Evolutionary conservation across 2,888 invertebrate genomes (phyloP).

Genomic region (Heterodera filipjevi): DNA sequence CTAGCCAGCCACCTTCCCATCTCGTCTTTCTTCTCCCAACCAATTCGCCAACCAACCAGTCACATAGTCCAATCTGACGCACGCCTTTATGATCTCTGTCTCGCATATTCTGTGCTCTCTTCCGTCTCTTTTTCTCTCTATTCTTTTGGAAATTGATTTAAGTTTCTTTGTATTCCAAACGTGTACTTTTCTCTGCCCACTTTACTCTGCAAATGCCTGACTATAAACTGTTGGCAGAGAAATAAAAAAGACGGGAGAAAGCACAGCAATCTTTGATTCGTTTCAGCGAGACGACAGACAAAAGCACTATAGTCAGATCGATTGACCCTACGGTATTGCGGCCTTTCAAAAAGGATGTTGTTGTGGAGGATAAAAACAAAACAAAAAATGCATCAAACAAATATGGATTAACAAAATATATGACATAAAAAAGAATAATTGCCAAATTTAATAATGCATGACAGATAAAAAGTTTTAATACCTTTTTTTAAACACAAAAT

Average conservation of each 20-base stretch:
- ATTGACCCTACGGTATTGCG: constrained; percentile 19
- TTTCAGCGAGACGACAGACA: neutral
- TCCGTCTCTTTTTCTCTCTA: neutral
- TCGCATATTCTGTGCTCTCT: neutral
- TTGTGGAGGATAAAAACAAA: neutral
- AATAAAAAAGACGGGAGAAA: constrained; percentile 15
- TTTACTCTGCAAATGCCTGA: neutral
- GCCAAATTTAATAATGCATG: neutral
- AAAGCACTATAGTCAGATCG: neutral
- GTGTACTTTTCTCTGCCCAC: neutral
- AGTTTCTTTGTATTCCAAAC: neutral
- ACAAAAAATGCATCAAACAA: neutral
- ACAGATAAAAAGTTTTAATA: too few relatives aligned
- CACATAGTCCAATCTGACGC: neutral
- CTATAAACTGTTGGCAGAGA: neutral
- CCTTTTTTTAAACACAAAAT: too few relatives aligned
- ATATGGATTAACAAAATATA: neutral
- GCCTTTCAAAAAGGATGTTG: constrained; percentile 21
- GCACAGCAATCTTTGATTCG: neutral
- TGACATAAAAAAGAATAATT: neutral
- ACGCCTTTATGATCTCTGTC: neutral
- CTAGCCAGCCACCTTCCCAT: neutral
- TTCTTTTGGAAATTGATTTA: neutral
- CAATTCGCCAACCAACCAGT: neutral
- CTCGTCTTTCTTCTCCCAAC: neutral